Evolutionary conservation across 2,113 vertebrate genomes (phyloP), one percentile per base, ranked within the genome.

Genomic region (Eira barbara): DNA sequence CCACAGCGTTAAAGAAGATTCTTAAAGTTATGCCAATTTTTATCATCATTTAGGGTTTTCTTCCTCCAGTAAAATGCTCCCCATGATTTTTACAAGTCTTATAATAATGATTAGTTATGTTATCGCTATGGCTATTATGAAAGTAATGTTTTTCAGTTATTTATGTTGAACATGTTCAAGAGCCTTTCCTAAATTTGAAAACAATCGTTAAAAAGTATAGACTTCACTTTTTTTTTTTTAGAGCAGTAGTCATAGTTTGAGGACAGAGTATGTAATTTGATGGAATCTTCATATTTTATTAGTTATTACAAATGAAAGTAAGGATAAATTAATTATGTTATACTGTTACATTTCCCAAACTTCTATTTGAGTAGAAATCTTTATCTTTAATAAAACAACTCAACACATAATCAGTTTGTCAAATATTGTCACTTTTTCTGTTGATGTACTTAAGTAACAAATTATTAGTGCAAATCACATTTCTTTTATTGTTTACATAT

Each of bases 1-100:
- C 97, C 97, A 94, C 69, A 76, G n/a, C 4, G 29, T 86, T 91
- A 18, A 96, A 61, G 78, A 97, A 97, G 97, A 97, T 82, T 97
- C 67, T 95, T 97, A 81, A 98, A 98, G n/a, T 82, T 0, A 0
- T 79, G 76, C 63, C 0, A 0, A 65, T 96, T 91, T 95, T 87
- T 69, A 61, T 29, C 31, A 57, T 25, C 55, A 76, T 71, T 83
- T 47, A 61, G 0, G 17, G 2, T 36, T 89, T 96, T 96, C 79
- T 52, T 80, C 1, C 45, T 7, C 67, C 49, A 89, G 3, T 63
- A 61, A 42, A 95, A n/a, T 6, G 7, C 0, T 92, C 9, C 9
- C 20, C 1, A 39, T 71, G 21, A 78, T 61, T 92, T 73, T 74
- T 69, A 45, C 23, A 57, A 89, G 39, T 67, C 78, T 95, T 87